Evolutionary conservation across 1,140 invertebrate genomes (phyloP).

Genomic region (Protaetia brevitarsis): DNA sequence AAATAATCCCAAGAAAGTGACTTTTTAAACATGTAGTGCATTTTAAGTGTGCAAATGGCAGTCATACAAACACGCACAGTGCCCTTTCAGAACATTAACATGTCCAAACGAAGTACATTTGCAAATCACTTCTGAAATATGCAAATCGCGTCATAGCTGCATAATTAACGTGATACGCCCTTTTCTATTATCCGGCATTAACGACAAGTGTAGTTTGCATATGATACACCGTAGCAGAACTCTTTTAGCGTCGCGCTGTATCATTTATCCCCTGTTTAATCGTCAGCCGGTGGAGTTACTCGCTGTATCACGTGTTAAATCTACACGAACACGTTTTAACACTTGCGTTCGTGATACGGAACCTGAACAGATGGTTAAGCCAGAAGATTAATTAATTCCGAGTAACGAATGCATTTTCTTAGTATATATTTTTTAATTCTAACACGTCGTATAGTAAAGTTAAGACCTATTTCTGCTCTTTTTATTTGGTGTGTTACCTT

Average conservation of each 20-base stretch:
- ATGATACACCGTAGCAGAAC: constrained; percentile 15
- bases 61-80: background rate
- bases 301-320: constrained; percentile 29
- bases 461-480: too few relatives aligned
- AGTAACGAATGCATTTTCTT: background rate
- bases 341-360: constrained; percentile 32
- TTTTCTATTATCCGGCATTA: constrained; percentile 34
- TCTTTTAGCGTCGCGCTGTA: constrained; percentile 12
- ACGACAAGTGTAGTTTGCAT: constrained; percentile 35
- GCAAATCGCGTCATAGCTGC: constrained; percentile 25
- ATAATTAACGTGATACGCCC: constrained; percentile 35
- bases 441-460: background rate
- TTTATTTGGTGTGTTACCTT: too few relatives aligned
- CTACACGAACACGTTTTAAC: constrained; percentile 33
- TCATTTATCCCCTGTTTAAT: background rate
- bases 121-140: constrained; percentile 14
- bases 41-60: too few relatives aligned
- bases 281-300: constrained; percentile 1
- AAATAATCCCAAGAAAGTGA: too few relatives aligned
- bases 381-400: constrained; percentile 15
- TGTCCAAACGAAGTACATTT: background rate
- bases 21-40: too few relatives aligned
- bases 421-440: too few relatives aligned
- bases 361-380: constrained; percentile 31
- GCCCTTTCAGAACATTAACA: background rate